phyloP scores from a whole-genome alignment of 2,113 vertebrate genomes.

The Gobiocypris rarus region DNA sequence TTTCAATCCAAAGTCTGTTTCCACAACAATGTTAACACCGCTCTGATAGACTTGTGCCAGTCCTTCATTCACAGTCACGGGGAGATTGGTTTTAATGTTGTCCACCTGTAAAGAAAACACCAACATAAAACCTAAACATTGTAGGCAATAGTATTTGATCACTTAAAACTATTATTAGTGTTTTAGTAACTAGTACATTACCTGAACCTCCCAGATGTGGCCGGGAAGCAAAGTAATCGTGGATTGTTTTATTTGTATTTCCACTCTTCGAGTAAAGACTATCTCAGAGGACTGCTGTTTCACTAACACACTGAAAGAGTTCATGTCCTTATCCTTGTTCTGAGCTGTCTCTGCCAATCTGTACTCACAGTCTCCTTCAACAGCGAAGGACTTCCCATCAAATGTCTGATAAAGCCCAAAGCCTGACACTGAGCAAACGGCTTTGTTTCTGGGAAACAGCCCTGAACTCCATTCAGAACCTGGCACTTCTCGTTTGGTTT shows the following conservation, averaged over 20 bases:
- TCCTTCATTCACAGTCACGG: conserved; percentile 45
- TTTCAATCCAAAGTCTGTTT: conserved; percentile 61
- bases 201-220: conserved; percentile 57
- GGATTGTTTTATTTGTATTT: conserved; percentile 52
- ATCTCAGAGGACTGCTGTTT: conserved; percentile 18
- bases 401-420: conserved; percentile 57
- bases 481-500: conserved; percentile 59
- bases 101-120: conserved; percentile 60
- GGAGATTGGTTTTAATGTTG: conserved; percentile 23
- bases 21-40: conserved; percentile 45
- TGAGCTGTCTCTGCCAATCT: conserved; percentile 47
- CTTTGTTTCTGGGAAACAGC: conserved; percentile 55
- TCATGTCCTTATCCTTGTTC: not conserved
- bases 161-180: not conserved
- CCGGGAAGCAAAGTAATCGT: conserved; percentile 51
- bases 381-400: conserved; percentile 58
- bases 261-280: conserved; percentile 51
- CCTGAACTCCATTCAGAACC: conserved; percentile 55
- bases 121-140: not conserved
- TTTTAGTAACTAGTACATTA: conserved; percentile 26
- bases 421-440: conserved; percentile 59
- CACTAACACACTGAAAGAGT: conserved; percentile 58
- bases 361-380: conserved; percentile 64
- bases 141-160: not conserved
- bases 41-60: conserved; percentile 52